Conservation (phyloP, 2,797 vertebrate species). For the Gambelia wislizenii region DNA sequence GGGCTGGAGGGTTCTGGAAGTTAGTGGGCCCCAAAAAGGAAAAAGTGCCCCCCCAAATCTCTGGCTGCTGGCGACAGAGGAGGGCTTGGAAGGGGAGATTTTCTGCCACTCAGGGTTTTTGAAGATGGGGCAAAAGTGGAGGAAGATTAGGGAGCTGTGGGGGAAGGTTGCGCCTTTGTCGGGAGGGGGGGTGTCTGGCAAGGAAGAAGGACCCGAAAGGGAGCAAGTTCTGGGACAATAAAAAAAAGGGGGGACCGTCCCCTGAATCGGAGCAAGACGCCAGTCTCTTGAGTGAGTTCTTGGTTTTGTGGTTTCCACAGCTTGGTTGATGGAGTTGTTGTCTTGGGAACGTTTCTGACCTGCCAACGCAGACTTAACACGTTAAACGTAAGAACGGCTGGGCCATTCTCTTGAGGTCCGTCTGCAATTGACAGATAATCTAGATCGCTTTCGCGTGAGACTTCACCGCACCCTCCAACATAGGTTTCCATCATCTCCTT, state of each 20-base stretch:
- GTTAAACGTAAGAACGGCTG: no score
- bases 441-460: background rate
- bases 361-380: background rate
- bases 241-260: no score
- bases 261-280: background rate
- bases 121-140: no score
- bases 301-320: background rate
- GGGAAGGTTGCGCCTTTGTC: background rate
- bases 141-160: background rate
- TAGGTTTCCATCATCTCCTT: background rate
- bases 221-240: no score
- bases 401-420: background rate
- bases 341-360: background rate
- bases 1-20: background rate
- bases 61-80: background rate
- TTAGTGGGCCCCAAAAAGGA: background rate
- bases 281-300: background rate
- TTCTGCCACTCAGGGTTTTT: background rate
- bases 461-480: background rate
- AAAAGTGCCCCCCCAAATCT: no score
- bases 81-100: background rate
- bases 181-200: background rate
- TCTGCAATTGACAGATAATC: background rate
- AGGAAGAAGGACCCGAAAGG: background rate
- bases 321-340: no score